Conservation (phyloP, 2,888 invertebrate genomes). For the Melikaiella ostensackeni region DNA sequence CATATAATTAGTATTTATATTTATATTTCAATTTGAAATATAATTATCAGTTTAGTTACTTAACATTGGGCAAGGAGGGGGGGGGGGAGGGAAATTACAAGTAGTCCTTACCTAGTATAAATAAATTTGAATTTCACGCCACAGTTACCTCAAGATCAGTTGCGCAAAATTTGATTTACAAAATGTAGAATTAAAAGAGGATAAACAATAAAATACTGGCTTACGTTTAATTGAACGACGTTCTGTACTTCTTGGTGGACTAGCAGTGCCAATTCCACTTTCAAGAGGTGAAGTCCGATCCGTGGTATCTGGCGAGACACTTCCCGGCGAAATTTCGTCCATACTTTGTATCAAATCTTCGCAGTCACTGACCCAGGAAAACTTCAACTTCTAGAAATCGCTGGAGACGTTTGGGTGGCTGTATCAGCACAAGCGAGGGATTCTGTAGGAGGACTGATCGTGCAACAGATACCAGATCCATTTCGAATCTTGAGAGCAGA, state of each 20-base stretch:
- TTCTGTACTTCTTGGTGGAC: slow-evolving; percentile 76
- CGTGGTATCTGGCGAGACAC: slow-evolving; percentile 73
- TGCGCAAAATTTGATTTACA: not conserved
- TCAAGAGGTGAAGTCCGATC: slow-evolving; percentile 75
- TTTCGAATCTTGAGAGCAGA: slow-evolving; percentile 70
- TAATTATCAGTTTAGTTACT: too few relatives aligned
- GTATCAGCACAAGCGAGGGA: slow-evolving; percentile 73
- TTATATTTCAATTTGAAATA: too few relatives aligned
- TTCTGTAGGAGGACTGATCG: slow-evolving; percentile 68
- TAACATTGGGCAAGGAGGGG: too few relatives aligned
- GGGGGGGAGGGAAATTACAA: too few relatives aligned
- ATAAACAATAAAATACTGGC: slow-evolving; percentile 43
- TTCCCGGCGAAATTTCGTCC: slow-evolving; percentile 76
- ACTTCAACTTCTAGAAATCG: slow-evolving; percentile 78
- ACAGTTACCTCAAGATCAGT: not conserved
- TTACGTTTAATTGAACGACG: slow-evolving; percentile 74
- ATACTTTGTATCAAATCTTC: slow-evolving; percentile 75
- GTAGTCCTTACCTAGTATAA: too few relatives aligned
- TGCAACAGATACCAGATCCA: slow-evolving; percentile 71
- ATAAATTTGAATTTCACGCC: not conserved
- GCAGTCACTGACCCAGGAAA: slow-evolving; percentile 79
- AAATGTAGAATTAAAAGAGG: not conserved
- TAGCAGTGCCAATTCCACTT: slow-evolving; percentile 78
- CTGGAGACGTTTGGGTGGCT: slow-evolving; percentile 78
- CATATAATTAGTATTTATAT: too few relatives aligned